phyloP scores from a whole-genome alignment of 2,797 vertebrate species.

The Pangasius sanitwongsei region DNA sequence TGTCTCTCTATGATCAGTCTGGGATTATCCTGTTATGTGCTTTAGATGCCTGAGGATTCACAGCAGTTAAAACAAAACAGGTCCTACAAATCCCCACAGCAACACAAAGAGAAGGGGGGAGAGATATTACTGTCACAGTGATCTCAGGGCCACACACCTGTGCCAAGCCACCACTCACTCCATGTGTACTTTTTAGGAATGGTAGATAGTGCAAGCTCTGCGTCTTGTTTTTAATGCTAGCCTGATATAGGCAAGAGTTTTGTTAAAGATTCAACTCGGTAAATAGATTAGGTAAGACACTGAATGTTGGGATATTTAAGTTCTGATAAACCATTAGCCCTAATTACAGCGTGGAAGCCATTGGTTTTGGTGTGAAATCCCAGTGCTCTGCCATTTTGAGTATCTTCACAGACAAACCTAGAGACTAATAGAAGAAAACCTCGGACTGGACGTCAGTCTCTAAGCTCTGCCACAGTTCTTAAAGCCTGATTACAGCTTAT shows the following conservation, averaged over 20 bases:
- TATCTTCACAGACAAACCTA: not conserved
- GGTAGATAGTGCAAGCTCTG: not conserved
- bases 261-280: not conserved
- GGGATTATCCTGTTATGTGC: constrained; percentile 55
- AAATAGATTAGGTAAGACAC: not conserved
- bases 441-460: not conserved
- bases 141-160: constrained; percentile 25
- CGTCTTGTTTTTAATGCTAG: too few species aligned
- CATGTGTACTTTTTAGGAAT: constrained; percentile 36
- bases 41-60: constrained; percentile 49
- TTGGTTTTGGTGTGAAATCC: not conserved
- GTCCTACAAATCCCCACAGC: constrained; percentile 33
- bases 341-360: not conserved
- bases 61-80: constrained; percentile 57
- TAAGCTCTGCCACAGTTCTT: not conserved
- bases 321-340: not conserved
- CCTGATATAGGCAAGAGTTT: not conserved
- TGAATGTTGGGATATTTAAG: not conserved
- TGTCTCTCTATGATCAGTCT: constrained; percentile 42
- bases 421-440: not conserved
- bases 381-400: not conserved
- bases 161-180: not conserved
- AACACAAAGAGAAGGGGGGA: constrained; percentile 16
- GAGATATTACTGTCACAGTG: constrained; percentile 30
- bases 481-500: constrained; percentile 1